Percentiles rank a stretch among this genome's conserved stretches.
These are phyloP conservation scores for Tragopan temminckii DNA, from an alignment of 2,797 vertebrate genomes.

Conservation along the genomic window DNA sequence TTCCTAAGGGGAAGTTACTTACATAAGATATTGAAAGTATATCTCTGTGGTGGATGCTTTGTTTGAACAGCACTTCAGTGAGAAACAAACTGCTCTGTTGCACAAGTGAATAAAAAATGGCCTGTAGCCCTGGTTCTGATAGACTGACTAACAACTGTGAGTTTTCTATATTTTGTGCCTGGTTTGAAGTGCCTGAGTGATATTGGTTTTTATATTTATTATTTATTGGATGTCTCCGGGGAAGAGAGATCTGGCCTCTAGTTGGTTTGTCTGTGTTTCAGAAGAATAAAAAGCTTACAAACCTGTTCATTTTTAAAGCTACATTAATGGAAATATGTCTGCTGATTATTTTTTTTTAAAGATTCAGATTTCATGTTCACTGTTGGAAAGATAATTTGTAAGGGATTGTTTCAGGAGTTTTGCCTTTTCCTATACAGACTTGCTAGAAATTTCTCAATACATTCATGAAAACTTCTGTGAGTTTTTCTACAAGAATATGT, in stretches of 20 bases:
- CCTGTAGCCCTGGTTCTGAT: not conserved
- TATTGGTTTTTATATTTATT: slow-evolving; percentile 38
- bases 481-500: not conserved
- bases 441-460: not conserved
- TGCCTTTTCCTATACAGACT: not conserved
- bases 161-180: slow-evolving; percentile 20
- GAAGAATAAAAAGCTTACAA: not conserved
- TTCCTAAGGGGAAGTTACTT: not conserved
- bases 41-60: not conserved
- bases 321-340: not conserved
- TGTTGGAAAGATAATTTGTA: not conserved
- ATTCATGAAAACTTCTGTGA: not conserved
- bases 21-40: not conserved
- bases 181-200: slow-evolving; percentile 30
- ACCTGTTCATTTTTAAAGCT: not conserved
- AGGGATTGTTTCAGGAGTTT: not conserved
- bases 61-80: not conserved
- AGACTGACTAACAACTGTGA: not conserved
- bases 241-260: not conserved
- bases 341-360: slow-evolving; percentile 11
- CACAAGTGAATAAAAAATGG: not conserved
- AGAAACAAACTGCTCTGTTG: not conserved
- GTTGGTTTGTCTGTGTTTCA: not conserved
- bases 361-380: not conserved
- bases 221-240: slow-evolving; percentile 6